Evolutionary conservation across 92 coral and sea anemone genomes (phyloP).

Genomic region (Zoanthus solanderi): DNA sequence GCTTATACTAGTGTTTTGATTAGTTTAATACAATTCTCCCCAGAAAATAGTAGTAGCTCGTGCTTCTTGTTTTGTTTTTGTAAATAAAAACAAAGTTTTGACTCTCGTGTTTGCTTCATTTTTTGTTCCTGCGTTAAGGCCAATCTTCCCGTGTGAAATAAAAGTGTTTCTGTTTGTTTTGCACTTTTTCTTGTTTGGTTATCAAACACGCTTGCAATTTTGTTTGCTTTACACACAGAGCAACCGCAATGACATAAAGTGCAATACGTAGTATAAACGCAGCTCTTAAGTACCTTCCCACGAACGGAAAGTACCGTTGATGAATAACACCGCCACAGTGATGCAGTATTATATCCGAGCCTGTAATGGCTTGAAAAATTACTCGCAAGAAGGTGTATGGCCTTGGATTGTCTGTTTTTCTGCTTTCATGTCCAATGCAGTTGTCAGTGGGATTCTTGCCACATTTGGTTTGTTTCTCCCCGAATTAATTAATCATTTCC

Average conservation of each 20-base stretch:
- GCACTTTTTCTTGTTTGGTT: too few species aligned
- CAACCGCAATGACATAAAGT: neutral
- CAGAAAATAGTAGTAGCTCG: too few species aligned
- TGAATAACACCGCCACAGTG: neutral
- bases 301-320: neutral
- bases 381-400: conserved; percentile 39
- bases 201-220: too few species aligned
- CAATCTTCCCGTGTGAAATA: too few species aligned
- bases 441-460: conserved; percentile 24
- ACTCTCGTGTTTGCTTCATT: too few species aligned
- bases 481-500: conserved; percentile 22
- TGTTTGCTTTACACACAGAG: neutral
- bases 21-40: too few species aligned
- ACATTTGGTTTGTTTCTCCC: conserved; percentile 46
- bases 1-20: too few species aligned
- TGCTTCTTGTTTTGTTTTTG: too few species aligned
- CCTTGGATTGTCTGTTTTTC: conserved; percentile 36
- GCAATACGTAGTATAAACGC: neutral
- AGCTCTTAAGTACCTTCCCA: neutral
- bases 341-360: neutral
- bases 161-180: too few species aligned
- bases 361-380: neutral
- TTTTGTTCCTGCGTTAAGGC: too few species aligned
- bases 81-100: too few species aligned
- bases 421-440: conserved; percentile 39